Evolutionary conservation across 2,797 vertebrate genomes (phyloP), one percentile per base, ranked within the genome.

Genomic region (Pseudochirops corinnae): DNA sequence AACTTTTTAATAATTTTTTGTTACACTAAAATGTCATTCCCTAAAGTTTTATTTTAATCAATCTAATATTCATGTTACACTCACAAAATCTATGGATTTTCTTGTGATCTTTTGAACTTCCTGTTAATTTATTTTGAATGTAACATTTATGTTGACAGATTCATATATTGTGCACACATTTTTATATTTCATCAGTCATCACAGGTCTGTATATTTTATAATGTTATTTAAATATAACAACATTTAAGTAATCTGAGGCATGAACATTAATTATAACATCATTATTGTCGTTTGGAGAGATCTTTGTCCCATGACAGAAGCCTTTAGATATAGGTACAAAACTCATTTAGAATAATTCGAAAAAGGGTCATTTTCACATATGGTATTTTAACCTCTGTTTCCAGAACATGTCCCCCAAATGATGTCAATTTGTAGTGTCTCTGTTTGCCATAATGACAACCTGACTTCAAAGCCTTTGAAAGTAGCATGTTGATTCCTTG

Each of bases 111-210:
- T 50, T 95, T 94, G 58, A 12, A 39, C 60, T 94, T 74, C 55
- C 50, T 92, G 28, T 96, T 96, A 96, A 97, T 92, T 97, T 97
- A 98, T 98, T 98, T 95, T 96, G 92, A 95, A 52, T 28, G 24
- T 92, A 46, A 50, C 12, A 93, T 93, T 90, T 93, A 90, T 96
- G 7, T 93, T 92, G 87, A 74, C 93, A 94, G 94, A 91, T 90
- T 56, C 90, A 62, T 91, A 92, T n/a, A 91, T 50, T 94, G 60
- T 56, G 92, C 31, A 39, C 1, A 95, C 93, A 93, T 0, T 33
- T 90, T 93, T 60, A 31, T 56, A 93, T 13, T 55, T 96, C 52
- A 91, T 50, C 46, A 53, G 55, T 60, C 24, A 92, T 74, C n/a
- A 60, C 16, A 93, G 46, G 39, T 58, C 55, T 62, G 52, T 93